These are phyloP conservation scores for Bradypodion pumilum DNA, from an alignment of 2,797 vertebrate species.

Conservation along the genomic window DNA sequence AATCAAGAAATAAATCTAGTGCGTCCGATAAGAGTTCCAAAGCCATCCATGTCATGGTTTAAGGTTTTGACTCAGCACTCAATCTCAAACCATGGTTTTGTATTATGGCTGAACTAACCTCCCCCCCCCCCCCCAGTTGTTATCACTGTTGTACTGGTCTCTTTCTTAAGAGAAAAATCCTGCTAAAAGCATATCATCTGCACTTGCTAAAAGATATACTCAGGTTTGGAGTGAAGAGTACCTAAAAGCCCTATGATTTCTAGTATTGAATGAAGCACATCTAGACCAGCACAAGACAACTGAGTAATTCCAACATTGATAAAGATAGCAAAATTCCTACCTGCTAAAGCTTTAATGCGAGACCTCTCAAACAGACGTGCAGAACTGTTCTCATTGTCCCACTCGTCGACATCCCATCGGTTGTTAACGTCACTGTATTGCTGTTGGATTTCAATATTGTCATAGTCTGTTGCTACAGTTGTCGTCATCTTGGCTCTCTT, in stretches of 20 bases:
- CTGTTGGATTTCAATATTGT: slow-evolving; percentile 97
- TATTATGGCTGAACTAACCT: not conserved
- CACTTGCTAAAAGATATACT: not conserved
- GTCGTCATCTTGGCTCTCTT: slow-evolving; percentile 88
- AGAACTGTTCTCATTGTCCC: slow-evolving; percentile 99
- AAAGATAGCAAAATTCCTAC: slow-evolving; percentile 68
- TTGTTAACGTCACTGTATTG: slow-evolving; percentile 96
- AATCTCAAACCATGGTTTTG: not conserved
- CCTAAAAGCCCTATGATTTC: not conserved
- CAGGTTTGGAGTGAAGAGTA: not conserved
- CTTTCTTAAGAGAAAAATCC: not conserved
- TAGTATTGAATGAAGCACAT: too few relatives aligned
- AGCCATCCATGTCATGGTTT: not conserved
- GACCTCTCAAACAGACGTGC: slow-evolving; percentile 94
- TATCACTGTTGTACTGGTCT: not conserved
- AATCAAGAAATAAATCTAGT: not conserved
- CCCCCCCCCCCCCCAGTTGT: not conserved
- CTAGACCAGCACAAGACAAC: too few relatives aligned
- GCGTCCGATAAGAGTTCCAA: not conserved
- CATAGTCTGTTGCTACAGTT: slow-evolving; percentile 90
- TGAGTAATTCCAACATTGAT: not conserved
- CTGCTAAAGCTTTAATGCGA: slow-evolving; percentile 95
- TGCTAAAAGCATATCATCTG: not conserved
- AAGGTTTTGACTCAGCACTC: not conserved
- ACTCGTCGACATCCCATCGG: slow-evolving; percentile 96